Conservation (phyloP, 92 coral and sea anemone genomes). For the Isaurus tuberculatus region DNA sequence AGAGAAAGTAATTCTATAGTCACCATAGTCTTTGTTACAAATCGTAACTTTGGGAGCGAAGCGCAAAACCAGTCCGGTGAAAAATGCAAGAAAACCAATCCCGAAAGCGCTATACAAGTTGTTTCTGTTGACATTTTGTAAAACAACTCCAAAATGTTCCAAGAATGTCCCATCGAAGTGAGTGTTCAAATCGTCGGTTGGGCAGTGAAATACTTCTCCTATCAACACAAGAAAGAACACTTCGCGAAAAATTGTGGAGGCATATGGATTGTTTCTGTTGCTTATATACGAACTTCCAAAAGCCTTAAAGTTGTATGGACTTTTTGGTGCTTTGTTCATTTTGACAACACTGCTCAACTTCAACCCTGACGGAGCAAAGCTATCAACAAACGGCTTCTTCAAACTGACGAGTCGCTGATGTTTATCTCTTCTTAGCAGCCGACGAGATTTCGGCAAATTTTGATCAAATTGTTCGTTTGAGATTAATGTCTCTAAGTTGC, state of each 20-base stretch:
- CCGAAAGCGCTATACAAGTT: constrained; percentile 82
- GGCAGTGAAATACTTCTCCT: constrained; percentile 80
- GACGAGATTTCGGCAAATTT: constrained; percentile 10
- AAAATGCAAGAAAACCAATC: constrained; percentile 70
- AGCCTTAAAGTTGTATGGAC: constrained; percentile 74
- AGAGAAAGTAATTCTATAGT: constrained; percentile 78
- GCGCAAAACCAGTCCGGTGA: constrained; percentile 71
- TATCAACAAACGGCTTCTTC: constrained; percentile 59
- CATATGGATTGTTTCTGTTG: constrained; percentile 72
- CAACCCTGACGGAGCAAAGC: constrained; percentile 67
- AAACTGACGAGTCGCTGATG: constrained; percentile 24
- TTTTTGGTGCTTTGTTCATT: constrained; percentile 35
- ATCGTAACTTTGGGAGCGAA: constrained; percentile 71
- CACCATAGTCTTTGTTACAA: constrained; percentile 66
- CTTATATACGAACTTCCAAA: constrained; percentile 68
- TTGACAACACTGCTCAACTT: constrained; percentile 52
- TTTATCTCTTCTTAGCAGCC: not conserved
- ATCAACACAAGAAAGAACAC: constrained; percentile 67
- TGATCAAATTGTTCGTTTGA: constrained; percentile 11
- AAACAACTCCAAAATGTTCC: constrained; percentile 83
- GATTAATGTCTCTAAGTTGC: not conserved
- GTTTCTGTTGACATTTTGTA: constrained; percentile 72
- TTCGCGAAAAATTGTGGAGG: constrained; percentile 73
- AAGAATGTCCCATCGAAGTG: constrained; percentile 86
- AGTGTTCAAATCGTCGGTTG: constrained; percentile 83